A percentile compares a stretch with the other conserved stretches of the same genome.
These are phyloP conservation scores for Cerastis rubricosa DNA, from an alignment of 2,888 invertebrate species.

Conservation along the genomic window DNA sequence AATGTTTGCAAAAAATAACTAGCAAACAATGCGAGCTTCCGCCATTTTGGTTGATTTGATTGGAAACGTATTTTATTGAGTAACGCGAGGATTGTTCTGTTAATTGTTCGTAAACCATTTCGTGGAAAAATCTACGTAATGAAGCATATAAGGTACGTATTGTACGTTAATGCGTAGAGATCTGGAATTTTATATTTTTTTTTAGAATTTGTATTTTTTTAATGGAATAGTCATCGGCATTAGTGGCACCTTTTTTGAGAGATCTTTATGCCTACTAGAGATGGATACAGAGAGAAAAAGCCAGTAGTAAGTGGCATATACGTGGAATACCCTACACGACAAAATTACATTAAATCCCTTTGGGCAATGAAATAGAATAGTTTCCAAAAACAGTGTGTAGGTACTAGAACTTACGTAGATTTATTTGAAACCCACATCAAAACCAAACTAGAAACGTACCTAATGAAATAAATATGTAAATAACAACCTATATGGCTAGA, in stretches of 20 bases:
- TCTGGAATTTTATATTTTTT: no score
- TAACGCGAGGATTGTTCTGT: slow-evolving; percentile 10
- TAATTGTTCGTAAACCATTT: slow-evolving; percentile 15
- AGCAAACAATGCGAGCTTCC: slow-evolving; percentile 10
- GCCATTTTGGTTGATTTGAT: slow-evolving; percentile 30
- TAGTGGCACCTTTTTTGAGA: not conserved
- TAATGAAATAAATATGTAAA: slow-evolving; percentile 40
- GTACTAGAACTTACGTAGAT: not conserved
- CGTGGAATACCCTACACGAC: not conserved
- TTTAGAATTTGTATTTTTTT: not conserved
- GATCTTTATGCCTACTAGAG: no score
- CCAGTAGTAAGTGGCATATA: not conserved
- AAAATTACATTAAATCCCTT: not conserved
- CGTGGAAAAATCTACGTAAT: not conserved
- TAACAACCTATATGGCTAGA: not conserved
- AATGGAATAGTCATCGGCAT: not conserved
- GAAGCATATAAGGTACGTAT: no score
- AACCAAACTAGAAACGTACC: not conserved
- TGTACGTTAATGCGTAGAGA: not conserved
- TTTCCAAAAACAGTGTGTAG: not conserved
- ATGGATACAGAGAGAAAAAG: not conserved
- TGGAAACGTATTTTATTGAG: slow-evolving; percentile 33
- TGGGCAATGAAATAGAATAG: not conserved
- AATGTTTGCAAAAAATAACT: slow-evolving; percentile 41
- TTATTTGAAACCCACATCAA: slow-evolving; percentile 18